Evolutionary conservation across 2,888 invertebrate species (phyloP).

Genomic region (Panorpa germanica): DNA sequence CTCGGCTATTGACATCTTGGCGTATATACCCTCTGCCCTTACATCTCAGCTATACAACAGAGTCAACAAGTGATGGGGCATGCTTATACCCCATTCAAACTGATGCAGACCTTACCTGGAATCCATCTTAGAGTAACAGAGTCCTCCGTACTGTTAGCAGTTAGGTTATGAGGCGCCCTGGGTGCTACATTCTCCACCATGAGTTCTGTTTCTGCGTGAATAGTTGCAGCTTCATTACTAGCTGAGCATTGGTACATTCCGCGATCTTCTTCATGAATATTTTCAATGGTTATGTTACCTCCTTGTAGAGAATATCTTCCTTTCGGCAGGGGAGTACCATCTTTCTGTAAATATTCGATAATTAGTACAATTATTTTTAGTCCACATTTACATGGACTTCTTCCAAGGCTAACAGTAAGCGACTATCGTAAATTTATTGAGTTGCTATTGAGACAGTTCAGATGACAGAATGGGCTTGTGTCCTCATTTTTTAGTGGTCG

Average conservation of each 20-base stretch:
- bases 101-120: constrained; percentile 29
- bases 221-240: constrained; percentile 75
- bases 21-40: too few species aligned
- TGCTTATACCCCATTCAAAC: neutral
- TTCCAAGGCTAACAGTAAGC: too few species aligned
- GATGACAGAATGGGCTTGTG: too few species aligned
- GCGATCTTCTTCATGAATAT: constrained; percentile 68
- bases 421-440: too few species aligned
- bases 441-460: too few species aligned
- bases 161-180: constrained; percentile 76
- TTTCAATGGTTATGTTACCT: constrained; percentile 67
- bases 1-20: too few species aligned
- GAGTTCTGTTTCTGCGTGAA: constrained; percentile 59
- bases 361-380: constrained; percentile 1
- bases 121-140: constrained; percentile 68
- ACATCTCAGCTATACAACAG: too few species aligned
- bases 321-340: constrained; percentile 46
- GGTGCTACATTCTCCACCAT: constrained; percentile 73
- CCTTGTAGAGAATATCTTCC: constrained; percentile 47
- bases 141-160: constrained; percentile 49
- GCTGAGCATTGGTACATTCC: constrained; percentile 72
- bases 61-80: too few species aligned
- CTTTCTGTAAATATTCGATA: constrained; percentile 42
- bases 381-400: too few species aligned
- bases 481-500: too few species aligned